Percentiles rank a stretch among this genome's conserved stretches.
Conservation (phyloP, 2,888 invertebrate species). For the Agapostemon virescens region DNA sequence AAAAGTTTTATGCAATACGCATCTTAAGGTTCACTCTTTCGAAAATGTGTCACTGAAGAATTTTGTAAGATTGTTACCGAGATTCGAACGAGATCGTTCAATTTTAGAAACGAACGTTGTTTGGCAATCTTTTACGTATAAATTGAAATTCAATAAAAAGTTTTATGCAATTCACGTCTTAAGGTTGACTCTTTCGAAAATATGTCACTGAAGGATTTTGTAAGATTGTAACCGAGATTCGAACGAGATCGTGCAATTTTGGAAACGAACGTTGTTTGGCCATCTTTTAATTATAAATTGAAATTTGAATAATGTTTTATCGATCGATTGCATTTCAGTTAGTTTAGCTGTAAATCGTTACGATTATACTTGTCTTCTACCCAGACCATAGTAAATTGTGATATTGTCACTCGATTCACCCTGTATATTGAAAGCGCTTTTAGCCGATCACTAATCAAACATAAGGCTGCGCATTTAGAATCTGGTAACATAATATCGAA, state of each 20-base stretch:
- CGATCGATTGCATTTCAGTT: not conserved
- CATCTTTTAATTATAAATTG: not conserved
- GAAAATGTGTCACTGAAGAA: not conserved
- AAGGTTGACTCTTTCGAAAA: not conserved
- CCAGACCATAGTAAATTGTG: not conserved
- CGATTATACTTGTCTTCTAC: not conserved
- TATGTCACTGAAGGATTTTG: not conserved
- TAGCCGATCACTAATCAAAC: not conserved
- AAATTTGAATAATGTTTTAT: not conserved
- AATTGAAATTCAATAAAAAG: too few relatives aligned
- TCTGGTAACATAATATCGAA: not conserved
- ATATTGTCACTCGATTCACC: not conserved
- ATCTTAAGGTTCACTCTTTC: not conserved
- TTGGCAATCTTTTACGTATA: too few relatives aligned
- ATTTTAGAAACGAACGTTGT: too few relatives aligned
- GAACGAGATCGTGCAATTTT: not conserved
- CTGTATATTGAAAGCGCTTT: not conserved
- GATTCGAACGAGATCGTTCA: not conserved
- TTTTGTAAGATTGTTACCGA: not conserved
- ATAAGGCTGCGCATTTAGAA: not conserved
- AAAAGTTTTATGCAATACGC: constrained; percentile 4
- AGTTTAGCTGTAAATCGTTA: too few relatives aligned
- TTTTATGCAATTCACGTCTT: not conserved
- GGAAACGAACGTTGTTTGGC: not conserved
- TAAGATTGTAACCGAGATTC: not conserved